A percentile compares a stretch with the other conserved stretches of the same genome.
These are phyloP conservation scores for Metopolophium dirhodum DNA, from an alignment of 1,140 invertebrate species.

Conservation along the genomic window DNA sequence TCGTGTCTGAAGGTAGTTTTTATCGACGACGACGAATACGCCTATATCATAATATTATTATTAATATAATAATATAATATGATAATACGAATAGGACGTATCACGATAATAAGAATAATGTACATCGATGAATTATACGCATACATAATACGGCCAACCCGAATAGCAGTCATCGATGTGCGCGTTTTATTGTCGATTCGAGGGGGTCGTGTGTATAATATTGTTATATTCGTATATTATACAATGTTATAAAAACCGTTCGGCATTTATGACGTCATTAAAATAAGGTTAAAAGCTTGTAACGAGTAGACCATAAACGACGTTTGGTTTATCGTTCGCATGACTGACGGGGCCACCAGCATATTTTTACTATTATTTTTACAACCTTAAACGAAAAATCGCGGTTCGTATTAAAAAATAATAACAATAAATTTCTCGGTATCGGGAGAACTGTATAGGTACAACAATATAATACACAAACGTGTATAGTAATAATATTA, in stretches of 20 bases:
- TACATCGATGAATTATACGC: not conserved
- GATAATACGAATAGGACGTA: not conserved
- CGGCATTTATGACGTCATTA: conserved; percentile 56
- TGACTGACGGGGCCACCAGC: conserved; percentile 54
- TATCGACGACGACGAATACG: not conserved
- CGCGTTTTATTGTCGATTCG: not conserved
- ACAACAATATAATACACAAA: not conserved
- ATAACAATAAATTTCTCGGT: conserved; percentile 44
- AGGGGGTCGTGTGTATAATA: not conserved
- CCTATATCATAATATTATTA: not conserved
- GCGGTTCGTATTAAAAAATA: conserved; percentile 42
- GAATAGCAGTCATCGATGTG: conserved; percentile 33
- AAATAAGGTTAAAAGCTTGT: conserved; percentile 52
- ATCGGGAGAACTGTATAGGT: not conserved
- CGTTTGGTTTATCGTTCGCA: conserved; percentile 49
- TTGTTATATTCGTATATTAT: not conserved
- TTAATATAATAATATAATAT: not conserved
- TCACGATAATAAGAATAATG: not conserved
- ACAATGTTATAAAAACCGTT: conserved; percentile 55
- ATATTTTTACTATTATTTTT: conserved; percentile 51
- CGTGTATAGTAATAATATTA: not conserved
- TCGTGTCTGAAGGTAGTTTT: not conserved
- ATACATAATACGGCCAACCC: not conserved
- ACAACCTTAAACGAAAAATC: conserved; percentile 39
- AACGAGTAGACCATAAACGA: conserved; percentile 43